These are phyloP conservation scores for Drosophila flavopinicola DNA, from an alignment of 2,888 invertebrate genomes.

Conservation along the genomic window DNA sequence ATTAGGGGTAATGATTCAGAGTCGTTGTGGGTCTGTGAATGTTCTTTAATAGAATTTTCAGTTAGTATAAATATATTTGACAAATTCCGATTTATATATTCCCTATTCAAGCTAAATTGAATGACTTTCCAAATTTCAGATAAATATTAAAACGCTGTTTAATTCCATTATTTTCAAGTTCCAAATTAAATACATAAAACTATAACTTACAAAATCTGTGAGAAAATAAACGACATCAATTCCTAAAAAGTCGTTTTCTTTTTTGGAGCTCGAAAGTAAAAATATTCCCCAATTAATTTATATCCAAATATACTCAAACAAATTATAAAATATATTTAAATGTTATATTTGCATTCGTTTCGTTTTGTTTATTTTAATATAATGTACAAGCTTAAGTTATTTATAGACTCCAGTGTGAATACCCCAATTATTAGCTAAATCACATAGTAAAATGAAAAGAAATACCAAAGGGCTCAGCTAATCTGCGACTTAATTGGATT, in stretches of 20 bases:
- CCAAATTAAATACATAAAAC: not conserved
- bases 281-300: slow-evolving; percentile 3
- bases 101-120: too few relatives aligned
- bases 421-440: slow-evolving; percentile 53
- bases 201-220: too few relatives aligned
- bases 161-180: slow-evolving; percentile 4
- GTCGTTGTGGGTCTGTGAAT: slow-evolving; percentile 1
- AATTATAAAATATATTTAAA: slow-evolving; percentile 2
- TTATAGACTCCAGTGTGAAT: slow-evolving; percentile 39
- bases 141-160: not conserved
- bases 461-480: slow-evolving; percentile 28
- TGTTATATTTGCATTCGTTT: slow-evolving; percentile 6
- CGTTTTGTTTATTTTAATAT: slow-evolving; percentile 25
- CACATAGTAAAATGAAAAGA: slow-evolving; percentile 39
- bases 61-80: not conserved
- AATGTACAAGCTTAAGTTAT: slow-evolving; percentile 38
- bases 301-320: slow-evolving; percentile 6
- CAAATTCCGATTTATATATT: too few relatives aligned
- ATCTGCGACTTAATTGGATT: slow-evolving; percentile 22
- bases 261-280: not conserved
- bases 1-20: slow-evolving; percentile 29
- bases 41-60: too few relatives aligned
- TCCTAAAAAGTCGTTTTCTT: too few relatives aligned
- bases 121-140: too few relatives aligned
- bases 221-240: too few relatives aligned